phyloP scores from a whole-genome alignment of 2,113 vertebrate species.

The Passer domesticus region DNA sequence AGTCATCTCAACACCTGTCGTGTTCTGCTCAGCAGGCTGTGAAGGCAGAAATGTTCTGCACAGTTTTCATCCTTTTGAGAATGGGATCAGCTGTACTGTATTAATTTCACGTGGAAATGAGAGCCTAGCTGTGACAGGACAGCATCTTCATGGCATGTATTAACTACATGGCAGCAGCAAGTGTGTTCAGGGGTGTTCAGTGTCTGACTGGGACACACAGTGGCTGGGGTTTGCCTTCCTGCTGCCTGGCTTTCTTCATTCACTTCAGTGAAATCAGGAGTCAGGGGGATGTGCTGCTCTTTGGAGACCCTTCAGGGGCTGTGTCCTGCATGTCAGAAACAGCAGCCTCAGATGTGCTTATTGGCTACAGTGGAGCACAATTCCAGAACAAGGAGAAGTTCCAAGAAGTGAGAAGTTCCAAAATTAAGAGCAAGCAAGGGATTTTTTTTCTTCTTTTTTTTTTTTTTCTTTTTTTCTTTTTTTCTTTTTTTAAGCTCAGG shows the following conservation, averaged over 20 bases:
- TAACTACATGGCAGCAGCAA: constrained; percentile 14
- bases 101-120: constrained; percentile 30
- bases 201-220: neutral
- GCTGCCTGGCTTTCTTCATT: neutral
- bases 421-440: neutral
- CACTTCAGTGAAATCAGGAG: neutral
- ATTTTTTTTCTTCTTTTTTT: neutral
- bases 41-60: constrained; percentile 11
- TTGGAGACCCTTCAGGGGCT: neutral
- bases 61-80: neutral
- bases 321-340: neutral
- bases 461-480: too few relatives aligned
- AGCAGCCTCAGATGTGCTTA: neutral
- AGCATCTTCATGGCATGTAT: neutral
- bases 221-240: neutral
- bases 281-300: neutral
- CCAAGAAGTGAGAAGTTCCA: neutral
- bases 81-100: constrained; percentile 2
- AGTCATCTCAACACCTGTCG: constrained; percentile 3
- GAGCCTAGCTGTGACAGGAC: neutral
- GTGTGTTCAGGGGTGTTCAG: neutral
- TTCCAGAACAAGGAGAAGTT: neutral
- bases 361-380: neutral
- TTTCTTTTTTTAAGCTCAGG: neutral
- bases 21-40: neutral